These are phyloP conservation scores for Empidonax alnorum DNA, from an alignment of 2,113 vertebrate genomes.

Conservation along the genomic window DNA sequence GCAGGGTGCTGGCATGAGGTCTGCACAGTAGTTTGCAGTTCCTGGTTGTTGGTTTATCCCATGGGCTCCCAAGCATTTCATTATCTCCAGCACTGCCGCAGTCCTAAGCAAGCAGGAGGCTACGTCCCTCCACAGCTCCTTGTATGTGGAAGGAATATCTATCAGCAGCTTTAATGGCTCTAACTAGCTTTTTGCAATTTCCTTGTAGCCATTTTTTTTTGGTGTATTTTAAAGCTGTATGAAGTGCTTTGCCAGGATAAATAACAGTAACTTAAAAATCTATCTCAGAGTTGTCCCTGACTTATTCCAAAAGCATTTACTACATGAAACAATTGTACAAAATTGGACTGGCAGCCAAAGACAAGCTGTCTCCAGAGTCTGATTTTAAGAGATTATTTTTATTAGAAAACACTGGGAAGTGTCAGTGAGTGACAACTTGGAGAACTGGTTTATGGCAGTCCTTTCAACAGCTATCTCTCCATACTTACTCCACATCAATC, in stretches of 20 bases:
- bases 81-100: not conserved
- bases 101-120: not conserved
- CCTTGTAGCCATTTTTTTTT: not conserved
- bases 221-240: not conserved
- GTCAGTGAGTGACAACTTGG: conserved; percentile 23
- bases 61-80: not conserved
- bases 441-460: conserved; percentile 12
- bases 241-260: not conserved
- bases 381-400: conserved; percentile 57
- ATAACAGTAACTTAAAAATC: not conserved
- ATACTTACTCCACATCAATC: conserved; percentile 26
- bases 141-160: not conserved
- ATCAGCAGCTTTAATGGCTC: not conserved
- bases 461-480: conserved; percentile 30
- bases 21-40: not conserved
- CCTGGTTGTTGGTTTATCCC: not conserved
- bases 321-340: not conserved
- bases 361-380: conserved; percentile 21
- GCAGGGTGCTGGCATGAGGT: accelerated
- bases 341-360: conserved; percentile 23
- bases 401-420: conserved; percentile 38
- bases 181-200: not conserved
- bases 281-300: not conserved
- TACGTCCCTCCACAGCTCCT: not conserved
- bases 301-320: conserved; percentile 4